Evolutionary conservation across 37 sponge, comb jelly and placozoan species (phyloP).

Genomic region (Aplysina aerophoba): DNA sequence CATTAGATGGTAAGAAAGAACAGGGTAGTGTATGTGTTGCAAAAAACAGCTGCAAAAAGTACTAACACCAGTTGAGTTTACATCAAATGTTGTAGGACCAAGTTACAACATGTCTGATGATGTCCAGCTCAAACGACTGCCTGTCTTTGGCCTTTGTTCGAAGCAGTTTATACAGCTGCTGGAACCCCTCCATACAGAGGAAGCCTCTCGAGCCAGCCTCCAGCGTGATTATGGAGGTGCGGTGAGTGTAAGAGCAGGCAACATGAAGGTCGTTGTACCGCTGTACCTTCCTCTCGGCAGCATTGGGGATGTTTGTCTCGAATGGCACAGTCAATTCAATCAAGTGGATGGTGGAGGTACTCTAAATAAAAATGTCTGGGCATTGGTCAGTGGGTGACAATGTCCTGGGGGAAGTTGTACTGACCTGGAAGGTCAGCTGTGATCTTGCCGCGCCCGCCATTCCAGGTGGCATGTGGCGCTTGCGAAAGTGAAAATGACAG

Average conservation of each 20-base stretch:
- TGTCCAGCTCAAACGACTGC: too few relatives aligned
- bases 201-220: constrained; percentile 10
- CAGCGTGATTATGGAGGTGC: not conserved
- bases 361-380: not conserved
- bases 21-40: too few relatives aligned
- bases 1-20: too few relatives aligned
- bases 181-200: not conserved
- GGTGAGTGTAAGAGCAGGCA: not conserved
- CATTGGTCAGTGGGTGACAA: not conserved
- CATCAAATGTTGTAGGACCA: too few relatives aligned
- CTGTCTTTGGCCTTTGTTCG: too few relatives aligned
- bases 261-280: not conserved
- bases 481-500: not conserved
- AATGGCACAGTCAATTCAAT: constrained; percentile 17
- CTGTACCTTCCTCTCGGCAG: not conserved
- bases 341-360: not conserved
- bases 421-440: not conserved
- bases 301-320: not conserved
- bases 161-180: too few relatives aligned
- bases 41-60: too few relatives aligned
- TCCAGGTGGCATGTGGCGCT: not conserved
- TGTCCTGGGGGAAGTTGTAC: not conserved
- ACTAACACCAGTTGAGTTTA: too few relatives aligned
- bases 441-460: too few relatives aligned
- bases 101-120: too few relatives aligned